These are phyloP conservation scores for Mus minutoides DNA, from an alignment of 2,797 vertebrate species.

Conservation along the genomic window DNA sequence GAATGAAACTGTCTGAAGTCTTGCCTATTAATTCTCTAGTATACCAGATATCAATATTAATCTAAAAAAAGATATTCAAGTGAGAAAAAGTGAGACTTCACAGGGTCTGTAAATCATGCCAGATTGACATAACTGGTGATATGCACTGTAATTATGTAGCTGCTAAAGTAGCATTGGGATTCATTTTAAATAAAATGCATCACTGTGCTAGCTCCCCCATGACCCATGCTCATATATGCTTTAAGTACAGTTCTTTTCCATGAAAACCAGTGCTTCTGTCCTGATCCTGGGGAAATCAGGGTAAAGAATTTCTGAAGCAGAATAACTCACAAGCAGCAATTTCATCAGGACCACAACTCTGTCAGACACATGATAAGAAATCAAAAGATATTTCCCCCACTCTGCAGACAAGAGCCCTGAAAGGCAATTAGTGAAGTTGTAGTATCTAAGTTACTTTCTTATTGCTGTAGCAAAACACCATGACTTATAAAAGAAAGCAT, in stretches of 20 bases:
- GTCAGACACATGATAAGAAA: background rate
- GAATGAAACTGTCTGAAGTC: slow-evolving; percentile 38
- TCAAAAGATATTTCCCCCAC: slow-evolving; percentile 15
- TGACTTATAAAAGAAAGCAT: background rate
- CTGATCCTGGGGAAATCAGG: background rate
- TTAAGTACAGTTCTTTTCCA: background rate
- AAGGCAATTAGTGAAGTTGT: background rate
- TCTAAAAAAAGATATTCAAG: slow-evolving; percentile 56
- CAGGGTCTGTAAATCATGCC: slow-evolving; percentile 42
- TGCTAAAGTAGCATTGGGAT: background rate
- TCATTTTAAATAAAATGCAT: slow-evolving; percentile 59
- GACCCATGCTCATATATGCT: background rate
- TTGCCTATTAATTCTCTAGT: slow-evolving; percentile 31
- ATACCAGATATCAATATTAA: slow-evolving; percentile 47
- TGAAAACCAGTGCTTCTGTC: slow-evolving; percentile 37
- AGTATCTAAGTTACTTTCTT: background rate
- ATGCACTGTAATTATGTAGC: slow-evolving; percentile 50
- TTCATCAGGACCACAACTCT: slow-evolving; percentile 10
- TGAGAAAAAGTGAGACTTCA: slow-evolving; percentile 46
- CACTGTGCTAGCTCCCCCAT: background rate
- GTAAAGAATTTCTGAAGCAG: background rate
- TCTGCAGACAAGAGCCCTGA: background rate
- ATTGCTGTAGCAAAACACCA: background rate
- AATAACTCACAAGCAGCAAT: slow-evolving; percentile 21
- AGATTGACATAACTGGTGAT: slow-evolving; percentile 35